Evolutionary conservation across 2,888 invertebrate species (phyloP), one percentile per base, ranked within the genome.

Genomic region (Archips xylosteana): DNA sequence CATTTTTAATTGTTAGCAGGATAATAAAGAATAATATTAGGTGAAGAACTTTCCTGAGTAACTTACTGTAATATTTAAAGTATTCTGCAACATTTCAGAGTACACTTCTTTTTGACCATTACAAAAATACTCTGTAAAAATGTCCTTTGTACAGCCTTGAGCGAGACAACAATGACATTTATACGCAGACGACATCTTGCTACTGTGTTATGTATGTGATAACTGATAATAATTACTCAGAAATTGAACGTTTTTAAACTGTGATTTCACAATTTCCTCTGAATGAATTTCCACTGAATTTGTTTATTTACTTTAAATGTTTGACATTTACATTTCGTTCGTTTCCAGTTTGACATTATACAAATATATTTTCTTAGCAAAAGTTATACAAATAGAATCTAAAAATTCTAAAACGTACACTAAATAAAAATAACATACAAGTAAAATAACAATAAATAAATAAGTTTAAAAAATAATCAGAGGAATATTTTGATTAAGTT

Each of bases 31-130:
- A 49, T 12, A 13, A 10, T 47, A 47, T 13, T 47, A 47, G 13
- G 45, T 45, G 45, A 9, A 45, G 9, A 45, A 45, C 12, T 45
- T 8, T 3, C 3, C 12, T 45, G 9, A 45, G n/a, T 49, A 49
- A 69, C 68, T 73, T 60, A 73, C 73, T 12, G 13, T 68, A 4
- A 73, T 42, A 64, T 73, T 68, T 32, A 69, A 59, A 51, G 73
- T 73, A 39, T 64, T 42, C 5, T 49, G 42, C 34, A 73, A 39
- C 54, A 73, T 51, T 6, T 73, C 68, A 2, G 73, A 64, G 45
- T 69, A 73, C 1, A 73, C 59, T 54, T 73, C 64, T 36, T 51
- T 75, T 10, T 59, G 36, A 6, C 64, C 75, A 54, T 69, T 61
- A 42, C 12, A 57, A 62, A 61, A 66, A 61, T 75, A 69, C 61